Percentiles rank a stretch among this genome's conserved stretches.
phyloP scores from a whole-genome alignment of 2,888 invertebrate species.

The Aphodius sticticus region DNA sequence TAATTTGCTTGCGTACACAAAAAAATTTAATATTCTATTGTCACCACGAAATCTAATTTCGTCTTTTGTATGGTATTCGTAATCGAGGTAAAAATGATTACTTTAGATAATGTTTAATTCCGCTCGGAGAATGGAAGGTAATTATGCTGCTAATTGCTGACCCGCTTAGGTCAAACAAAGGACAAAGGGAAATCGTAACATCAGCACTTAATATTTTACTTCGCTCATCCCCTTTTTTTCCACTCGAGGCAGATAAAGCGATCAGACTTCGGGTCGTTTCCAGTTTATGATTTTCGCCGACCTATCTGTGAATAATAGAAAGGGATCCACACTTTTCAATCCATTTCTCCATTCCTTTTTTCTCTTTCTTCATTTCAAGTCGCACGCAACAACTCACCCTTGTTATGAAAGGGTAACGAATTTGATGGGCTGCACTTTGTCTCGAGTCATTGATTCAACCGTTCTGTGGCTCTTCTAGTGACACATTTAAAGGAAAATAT shows the following conservation, averaged over 20 bases:
- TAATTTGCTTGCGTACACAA: too few relatives aligned
- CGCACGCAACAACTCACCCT: neutral
- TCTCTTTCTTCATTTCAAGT: neutral
- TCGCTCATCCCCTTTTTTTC: neutral
- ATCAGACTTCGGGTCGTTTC: neutral
- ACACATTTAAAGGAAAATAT: too few relatives aligned
- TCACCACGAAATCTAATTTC: too few relatives aligned
- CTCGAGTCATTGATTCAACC: too few relatives aligned
- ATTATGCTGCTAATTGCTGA: neutral
- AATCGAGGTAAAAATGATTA: neutral
- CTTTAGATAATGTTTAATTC: neutral
- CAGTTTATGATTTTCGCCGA: neutral
- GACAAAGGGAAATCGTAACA: neutral
- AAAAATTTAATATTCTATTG: too few relatives aligned
- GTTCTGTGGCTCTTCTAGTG: too few relatives aligned
- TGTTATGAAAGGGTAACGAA: neutral
- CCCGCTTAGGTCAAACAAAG: neutral
- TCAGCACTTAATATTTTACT: neutral
- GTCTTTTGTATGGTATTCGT: neutral
- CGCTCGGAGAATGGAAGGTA: neutral
- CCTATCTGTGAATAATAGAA: neutral
- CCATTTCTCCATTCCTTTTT: neutral
- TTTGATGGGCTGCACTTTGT: neutral
- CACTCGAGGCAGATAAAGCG: neutral
- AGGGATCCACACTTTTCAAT: neutral